Evolutionary conservation across 2,113 vertebrate species (phyloP).

Genomic region (Saccopteryx bilineata): DNA sequence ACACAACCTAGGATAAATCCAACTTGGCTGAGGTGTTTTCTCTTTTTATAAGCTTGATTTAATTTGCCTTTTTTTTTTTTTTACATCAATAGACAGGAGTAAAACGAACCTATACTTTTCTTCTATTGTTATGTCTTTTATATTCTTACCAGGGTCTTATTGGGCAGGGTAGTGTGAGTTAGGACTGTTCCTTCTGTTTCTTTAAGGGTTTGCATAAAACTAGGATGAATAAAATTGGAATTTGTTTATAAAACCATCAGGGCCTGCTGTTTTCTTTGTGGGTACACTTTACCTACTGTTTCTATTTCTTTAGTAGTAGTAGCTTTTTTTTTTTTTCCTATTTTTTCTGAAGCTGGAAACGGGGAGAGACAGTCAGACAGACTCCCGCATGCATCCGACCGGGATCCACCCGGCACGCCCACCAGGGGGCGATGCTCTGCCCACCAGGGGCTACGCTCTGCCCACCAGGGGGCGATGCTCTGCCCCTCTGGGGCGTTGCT

Average conservation of each 20-base stretch:
- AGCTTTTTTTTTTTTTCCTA: background rate
- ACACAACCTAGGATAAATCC: background rate
- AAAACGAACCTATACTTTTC: background rate
- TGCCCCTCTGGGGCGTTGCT: too few relatives aligned
- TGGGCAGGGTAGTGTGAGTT: background rate
- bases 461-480: too few relatives aligned
- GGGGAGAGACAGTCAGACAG: too few relatives aligned
- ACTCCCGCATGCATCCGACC: too few relatives aligned
- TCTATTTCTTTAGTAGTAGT: background rate
- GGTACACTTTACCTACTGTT: background rate
- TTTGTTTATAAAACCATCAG: slow-evolving; percentile 9
- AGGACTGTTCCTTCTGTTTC: background rate
- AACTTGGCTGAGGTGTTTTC: background rate
- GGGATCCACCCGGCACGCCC: too few relatives aligned
- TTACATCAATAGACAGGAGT: background rate
- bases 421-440: too few relatives aligned
- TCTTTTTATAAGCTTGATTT: background rate
- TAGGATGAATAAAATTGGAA: background rate
- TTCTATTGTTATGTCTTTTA: background rate
- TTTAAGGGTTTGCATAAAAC: slow-evolving; percentile 20
- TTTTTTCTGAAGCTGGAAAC: too few relatives aligned
- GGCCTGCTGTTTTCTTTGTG: background rate
- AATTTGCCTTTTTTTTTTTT: background rate
- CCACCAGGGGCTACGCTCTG: too few relatives aligned
- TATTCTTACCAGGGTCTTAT: slow-evolving; percentile 15